Conservation (phyloP, 2,113 vertebrate genomes). For the Xiphorhynchus elegans region DNA sequence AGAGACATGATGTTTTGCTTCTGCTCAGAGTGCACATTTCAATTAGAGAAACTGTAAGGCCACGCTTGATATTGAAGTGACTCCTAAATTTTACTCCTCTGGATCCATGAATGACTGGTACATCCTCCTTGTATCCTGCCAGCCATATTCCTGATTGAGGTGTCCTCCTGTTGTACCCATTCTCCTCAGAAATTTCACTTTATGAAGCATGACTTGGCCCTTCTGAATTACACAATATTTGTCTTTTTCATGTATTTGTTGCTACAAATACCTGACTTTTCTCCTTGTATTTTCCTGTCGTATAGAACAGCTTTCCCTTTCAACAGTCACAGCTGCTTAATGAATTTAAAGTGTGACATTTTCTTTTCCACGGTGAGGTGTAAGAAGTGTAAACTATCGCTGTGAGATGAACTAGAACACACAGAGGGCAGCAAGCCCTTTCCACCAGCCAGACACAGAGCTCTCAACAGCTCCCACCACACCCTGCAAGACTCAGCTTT, state of each 20-base stretch:
- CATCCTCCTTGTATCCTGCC: neutral
- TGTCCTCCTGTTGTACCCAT: neutral
- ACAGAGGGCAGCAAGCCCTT: neutral
- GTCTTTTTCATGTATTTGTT: neutral
- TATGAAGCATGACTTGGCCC: neutral
- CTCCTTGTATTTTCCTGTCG: neutral
- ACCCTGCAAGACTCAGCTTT: neutral
- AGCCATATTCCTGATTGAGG: neutral
- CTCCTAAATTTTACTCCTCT: neutral
- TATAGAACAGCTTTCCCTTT: neutral
- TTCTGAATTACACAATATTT: neutral
- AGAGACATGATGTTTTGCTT: neutral
- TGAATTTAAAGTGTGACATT: slow-evolving; percentile 33
- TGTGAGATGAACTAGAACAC: slow-evolving; percentile 19
- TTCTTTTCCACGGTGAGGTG: slow-evolving; percentile 5
- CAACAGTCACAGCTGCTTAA: neutral
- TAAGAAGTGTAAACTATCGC: neutral
- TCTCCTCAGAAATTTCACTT: neutral
- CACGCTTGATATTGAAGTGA: neutral
- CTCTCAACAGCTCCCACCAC: neutral
- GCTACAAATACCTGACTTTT: neutral
- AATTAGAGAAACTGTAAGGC: neutral
- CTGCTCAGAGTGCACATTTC: neutral
- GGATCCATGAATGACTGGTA: neutral
- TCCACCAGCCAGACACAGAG: neutral